phyloP scores from a whole-genome alignment of 2,113 vertebrate species.

The Amia ocellicauda region DNA sequence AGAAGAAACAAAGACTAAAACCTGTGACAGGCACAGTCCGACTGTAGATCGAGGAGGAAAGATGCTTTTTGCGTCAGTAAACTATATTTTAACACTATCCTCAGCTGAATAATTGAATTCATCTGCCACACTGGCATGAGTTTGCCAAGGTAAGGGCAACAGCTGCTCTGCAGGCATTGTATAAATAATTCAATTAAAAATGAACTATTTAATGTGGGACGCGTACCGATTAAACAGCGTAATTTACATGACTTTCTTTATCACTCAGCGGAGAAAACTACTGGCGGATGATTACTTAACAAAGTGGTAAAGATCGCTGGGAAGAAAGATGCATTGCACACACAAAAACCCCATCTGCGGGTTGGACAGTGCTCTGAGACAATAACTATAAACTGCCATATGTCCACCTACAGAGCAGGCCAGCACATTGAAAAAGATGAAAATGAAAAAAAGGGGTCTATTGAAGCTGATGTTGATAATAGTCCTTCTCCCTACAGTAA shows the following conservation, averaged over 20 bases:
- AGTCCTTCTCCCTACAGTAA: too few species aligned
- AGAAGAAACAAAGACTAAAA: too few species aligned
- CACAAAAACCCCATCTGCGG: conserved; percentile 51
- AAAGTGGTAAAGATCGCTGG: conserved; percentile 36
- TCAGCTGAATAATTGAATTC: too few species aligned
- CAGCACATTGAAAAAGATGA: conserved; percentile 2
- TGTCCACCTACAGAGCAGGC: conserved; percentile 40
- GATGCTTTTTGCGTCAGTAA: too few species aligned
- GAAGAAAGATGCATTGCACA: conserved; percentile 41
- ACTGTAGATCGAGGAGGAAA: too few species aligned
- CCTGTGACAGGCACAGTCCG: too few species aligned
- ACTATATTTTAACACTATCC: too few species aligned
- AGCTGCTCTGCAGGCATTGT: conserved; percentile 47
- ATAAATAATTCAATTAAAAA: conserved; percentile 48
- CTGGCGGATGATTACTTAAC: conserved; percentile 35
- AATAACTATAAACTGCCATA: conserved; percentile 57
- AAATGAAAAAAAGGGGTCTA: too few species aligned
- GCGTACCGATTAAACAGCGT: conserved; percentile 39
- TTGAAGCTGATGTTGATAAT: too few species aligned
- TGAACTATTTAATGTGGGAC: conserved; percentile 38
- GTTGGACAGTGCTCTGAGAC: conserved; percentile 38
- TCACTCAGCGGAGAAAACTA: conserved; percentile 39
- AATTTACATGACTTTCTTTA: conserved; percentile 45
- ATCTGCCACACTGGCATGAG: background rate
- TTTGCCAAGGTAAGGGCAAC: conserved; percentile 39